These are phyloP conservation scores for Spilarctia lutea DNA, from an alignment of 2,888 invertebrate species.

Conservation along the genomic window DNA sequence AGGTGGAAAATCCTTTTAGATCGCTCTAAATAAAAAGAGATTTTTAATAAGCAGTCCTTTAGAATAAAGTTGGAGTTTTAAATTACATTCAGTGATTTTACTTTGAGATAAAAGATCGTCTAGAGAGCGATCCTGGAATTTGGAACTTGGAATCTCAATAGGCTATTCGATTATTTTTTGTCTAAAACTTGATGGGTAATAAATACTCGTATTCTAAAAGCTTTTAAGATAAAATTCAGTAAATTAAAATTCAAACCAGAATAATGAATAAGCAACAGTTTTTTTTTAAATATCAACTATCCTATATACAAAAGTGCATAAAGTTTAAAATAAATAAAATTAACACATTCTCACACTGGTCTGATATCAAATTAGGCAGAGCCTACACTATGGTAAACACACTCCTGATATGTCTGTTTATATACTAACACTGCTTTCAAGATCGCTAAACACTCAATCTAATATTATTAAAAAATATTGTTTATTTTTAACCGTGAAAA, in stretches of 20 bases:
- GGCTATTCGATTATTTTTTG: constrained; percentile 4
- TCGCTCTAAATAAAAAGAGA: constrained; percentile 6
- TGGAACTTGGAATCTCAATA: constrained; percentile 30
- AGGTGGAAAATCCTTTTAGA: neutral
- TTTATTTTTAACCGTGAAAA: neutral
- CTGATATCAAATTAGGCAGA: too few species aligned
- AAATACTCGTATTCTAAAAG: neutral
- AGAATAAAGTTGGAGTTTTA: constrained; percentile 33
- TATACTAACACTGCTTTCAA: too few species aligned
- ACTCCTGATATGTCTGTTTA: too few species aligned
- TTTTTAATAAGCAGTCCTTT: constrained; percentile 21
- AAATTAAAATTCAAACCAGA: neutral
- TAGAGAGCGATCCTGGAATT: constrained; percentile 37
- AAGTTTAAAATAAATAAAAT: too few species aligned
- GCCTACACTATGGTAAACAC: too few species aligned
- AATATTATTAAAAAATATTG: too few species aligned
- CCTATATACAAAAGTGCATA: too few species aligned
- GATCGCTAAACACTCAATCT: too few species aligned
- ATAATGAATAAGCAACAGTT: neutral
- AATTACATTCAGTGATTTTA: constrained; percentile 37
- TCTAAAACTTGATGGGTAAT: neutral
- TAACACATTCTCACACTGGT: neutral
- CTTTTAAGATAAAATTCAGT: neutral
- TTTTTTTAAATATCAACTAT: too few species aligned
- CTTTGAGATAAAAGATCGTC: constrained; percentile 37